A percentile compares a stretch with the other conserved stretches of the same genome.
phyloP scores from a whole-genome alignment of 2,888 invertebrate species.

The Epiperipatus broadwayi region DNA sequence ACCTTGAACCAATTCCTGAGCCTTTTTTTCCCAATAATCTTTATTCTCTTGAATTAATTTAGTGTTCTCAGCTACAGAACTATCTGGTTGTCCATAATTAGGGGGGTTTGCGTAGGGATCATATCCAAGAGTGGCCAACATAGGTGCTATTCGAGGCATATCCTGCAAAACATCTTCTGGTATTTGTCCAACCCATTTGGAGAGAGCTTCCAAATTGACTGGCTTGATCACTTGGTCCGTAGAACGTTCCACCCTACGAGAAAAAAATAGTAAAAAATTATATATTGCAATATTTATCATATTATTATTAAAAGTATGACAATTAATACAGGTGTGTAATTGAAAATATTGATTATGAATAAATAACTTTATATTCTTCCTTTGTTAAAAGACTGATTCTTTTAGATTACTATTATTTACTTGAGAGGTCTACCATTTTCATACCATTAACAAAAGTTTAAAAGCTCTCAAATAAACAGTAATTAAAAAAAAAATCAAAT shows the following conservation, averaged over 20 bases:
- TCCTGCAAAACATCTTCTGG: conserved; percentile 67
- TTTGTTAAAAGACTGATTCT: no score
- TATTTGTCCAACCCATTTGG: conserved; percentile 34
- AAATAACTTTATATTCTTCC: no score
- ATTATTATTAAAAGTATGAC: no score
- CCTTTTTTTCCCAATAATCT: conserved; percentile 24
- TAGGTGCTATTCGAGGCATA: conserved; percentile 81
- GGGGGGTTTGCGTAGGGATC: conserved; percentile 93
- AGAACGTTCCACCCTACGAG: conserved; percentile 73
- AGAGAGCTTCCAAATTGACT: conserved; percentile 80
- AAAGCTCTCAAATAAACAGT: no score
- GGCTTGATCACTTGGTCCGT: conserved; percentile 98
- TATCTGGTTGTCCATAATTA: conserved; percentile 67
- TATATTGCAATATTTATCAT: no score
- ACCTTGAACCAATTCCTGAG: conserved; percentile 19
- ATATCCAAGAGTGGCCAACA: conserved; percentile 72
- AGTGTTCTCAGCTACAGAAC: conserved; percentile 41
- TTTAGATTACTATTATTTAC: no score
- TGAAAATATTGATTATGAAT: no score
- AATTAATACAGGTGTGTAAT: no score
- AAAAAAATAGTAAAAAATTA: conserved; percentile 17
- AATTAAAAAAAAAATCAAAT: no score
- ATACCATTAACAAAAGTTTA: no score
- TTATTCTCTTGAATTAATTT: conserved; percentile 27
- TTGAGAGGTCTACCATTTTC: no score